Conservation (phyloP, 2,888 invertebrate species). For the Stenchaetothrips biformis region DNA sequence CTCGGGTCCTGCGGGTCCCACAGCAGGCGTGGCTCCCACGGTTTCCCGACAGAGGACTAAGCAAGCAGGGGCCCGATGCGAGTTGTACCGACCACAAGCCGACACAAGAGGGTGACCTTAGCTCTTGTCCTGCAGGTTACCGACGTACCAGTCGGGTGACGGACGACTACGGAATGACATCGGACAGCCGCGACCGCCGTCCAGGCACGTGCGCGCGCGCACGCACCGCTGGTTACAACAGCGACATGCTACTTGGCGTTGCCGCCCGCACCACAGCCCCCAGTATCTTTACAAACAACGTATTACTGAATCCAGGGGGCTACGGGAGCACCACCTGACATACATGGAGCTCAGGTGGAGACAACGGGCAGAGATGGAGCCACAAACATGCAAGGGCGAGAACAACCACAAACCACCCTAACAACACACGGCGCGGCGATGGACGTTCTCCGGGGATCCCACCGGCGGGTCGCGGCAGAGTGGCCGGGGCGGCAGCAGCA, state of each 20-base stretch:
- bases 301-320: neutral
- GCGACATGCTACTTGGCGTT: neutral
- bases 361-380: constrained; percentile 30
- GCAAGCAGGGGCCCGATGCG: neutral
- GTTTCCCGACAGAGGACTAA: neutral
- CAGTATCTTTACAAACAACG: too few relatives aligned
- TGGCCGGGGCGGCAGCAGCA: neutral
- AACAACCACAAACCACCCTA: constrained; percentile 35
- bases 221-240: too few relatives aligned
- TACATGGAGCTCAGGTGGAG: constrained; percentile 42
- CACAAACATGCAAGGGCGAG: constrained; percentile 41
- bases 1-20: neutral
- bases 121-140: neutral
- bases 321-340: constrained; percentile 32
- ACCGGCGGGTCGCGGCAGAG: neutral
- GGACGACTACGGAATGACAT: constrained; percentile 38
- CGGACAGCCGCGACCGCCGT: constrained; percentile 34
- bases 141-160: constrained; percentile 26
- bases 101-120: neutral
- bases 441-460: constrained; percentile 19
- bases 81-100: neutral
- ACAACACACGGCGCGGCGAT: constrained; percentile 25
- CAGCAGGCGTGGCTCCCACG: neutral
- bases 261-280: neutral
- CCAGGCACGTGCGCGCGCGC: too few relatives aligned